Conservation (phyloP, 2,888 invertebrate species). For the Adelphocoris suturalis region DNA sequence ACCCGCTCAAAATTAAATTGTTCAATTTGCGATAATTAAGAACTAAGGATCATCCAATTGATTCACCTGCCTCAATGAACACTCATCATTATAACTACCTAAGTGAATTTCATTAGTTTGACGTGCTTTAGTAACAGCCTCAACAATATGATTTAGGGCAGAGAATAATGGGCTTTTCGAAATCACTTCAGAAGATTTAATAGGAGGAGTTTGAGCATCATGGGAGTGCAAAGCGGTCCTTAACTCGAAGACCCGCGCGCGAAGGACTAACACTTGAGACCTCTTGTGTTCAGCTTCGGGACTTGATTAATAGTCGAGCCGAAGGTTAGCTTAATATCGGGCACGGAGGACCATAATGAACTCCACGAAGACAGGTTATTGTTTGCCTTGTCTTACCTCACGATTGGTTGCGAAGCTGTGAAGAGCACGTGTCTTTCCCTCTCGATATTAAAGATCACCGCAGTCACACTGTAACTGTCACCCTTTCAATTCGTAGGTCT, state of each 20-base stretch:
- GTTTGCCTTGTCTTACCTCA: constrained; percentile 41
- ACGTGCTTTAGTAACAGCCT: not conserved
- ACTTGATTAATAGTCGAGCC: constrained; percentile 56
- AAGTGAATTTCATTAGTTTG: not conserved
- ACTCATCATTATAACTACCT: not conserved
- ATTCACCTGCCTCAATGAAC: not conserved
- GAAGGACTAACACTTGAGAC: constrained; percentile 64
- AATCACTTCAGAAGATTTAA: constrained; percentile 44
- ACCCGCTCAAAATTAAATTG: too few relatives aligned
- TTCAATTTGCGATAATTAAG: too few relatives aligned
- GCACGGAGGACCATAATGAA: constrained; percentile 38
- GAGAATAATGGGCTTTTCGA: constrained; percentile 31
- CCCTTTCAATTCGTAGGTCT: not conserved
- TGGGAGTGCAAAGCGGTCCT: constrained; percentile 51
- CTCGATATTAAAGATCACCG: not conserved
- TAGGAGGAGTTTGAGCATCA: constrained; percentile 39
- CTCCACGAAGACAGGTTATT: constrained; percentile 41
- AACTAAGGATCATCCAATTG: too few relatives aligned
- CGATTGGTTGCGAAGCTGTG: constrained; percentile 32
- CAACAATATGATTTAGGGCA: not conserved
- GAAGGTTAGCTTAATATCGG: constrained; percentile 30
- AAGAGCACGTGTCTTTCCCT: constrained; percentile 18
- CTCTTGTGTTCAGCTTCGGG: constrained; percentile 40
- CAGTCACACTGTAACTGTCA: not conserved
- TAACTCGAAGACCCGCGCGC: constrained; percentile 20